A percentile compares a stretch with the other conserved stretches of the same genome.
Evolutionary conservation across 2,113 vertebrate species (phyloP).

Genomic region (Tyto alba): DNA sequence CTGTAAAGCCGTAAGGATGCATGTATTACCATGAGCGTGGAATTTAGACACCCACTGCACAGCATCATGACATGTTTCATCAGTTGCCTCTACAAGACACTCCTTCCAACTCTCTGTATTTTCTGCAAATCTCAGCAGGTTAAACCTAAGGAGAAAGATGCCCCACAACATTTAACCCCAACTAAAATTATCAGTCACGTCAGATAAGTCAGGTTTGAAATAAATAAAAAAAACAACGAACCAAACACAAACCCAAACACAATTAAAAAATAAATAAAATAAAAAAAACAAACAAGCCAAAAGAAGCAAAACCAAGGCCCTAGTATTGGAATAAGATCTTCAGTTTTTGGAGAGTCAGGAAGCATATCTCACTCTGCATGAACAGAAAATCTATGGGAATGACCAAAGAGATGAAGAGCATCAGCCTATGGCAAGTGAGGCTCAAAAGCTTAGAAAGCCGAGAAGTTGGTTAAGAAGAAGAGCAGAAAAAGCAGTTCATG

Average conservation of each 20-base stretch:
- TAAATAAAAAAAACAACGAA: neutral
- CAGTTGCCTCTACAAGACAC: constrained; percentile 68
- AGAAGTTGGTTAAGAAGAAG: neutral
- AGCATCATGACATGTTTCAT: constrained; percentile 70
- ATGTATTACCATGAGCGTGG: constrained; percentile 69
- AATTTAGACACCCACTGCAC: constrained; percentile 73
- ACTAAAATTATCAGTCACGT: neutral
- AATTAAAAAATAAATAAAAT: neutral
- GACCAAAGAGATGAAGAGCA: neutral
- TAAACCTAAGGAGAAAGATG: constrained; percentile 69
- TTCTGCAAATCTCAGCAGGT: constrained; percentile 76
- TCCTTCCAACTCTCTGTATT: constrained; percentile 68
- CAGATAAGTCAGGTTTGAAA: neutral
- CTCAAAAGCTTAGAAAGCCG: neutral
- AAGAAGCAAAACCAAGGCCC: neutral
- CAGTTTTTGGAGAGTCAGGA: neutral
- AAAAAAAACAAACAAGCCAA: neutral
- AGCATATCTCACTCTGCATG: neutral
- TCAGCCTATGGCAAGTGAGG: neutral
- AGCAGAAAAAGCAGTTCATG: neutral
- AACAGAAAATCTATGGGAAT: neutral
- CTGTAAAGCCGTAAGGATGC: constrained; percentile 75
- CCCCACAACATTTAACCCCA: neutral
- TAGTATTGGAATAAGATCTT: neutral
- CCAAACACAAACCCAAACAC: neutral